Conservation (phyloP, 2,113 vertebrate species). For the Halichoeres trimaculatus region DNA sequence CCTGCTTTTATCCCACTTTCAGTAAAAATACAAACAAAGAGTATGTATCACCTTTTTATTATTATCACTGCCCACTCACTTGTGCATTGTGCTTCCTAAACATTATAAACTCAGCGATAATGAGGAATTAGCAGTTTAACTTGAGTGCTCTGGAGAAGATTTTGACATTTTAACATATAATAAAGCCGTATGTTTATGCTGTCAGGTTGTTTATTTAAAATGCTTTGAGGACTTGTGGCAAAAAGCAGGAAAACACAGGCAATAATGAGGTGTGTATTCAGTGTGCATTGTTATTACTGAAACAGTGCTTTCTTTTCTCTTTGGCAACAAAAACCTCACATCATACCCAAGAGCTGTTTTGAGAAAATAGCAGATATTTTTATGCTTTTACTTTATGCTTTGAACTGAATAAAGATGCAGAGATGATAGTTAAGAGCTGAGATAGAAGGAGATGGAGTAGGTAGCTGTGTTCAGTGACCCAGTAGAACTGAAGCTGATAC, state of each 20-base stretch:
- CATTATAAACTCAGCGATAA: not conserved
- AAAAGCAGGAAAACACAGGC: not conserved
- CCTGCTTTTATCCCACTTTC: too few relatives aligned
- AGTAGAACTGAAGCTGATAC: constrained; percentile 5
- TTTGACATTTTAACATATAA: not conserved
- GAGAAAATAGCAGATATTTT: constrained; percentile 33
- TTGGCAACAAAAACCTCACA: constrained; percentile 15
- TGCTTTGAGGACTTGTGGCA: constrained; percentile 11
- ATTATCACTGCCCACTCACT: too few relatives aligned
- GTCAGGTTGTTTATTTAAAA: not conserved
- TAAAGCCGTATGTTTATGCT: not conserved
- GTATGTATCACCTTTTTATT: too few relatives aligned
- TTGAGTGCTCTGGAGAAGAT: not conserved
- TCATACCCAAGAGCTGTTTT: constrained; percentile 25
- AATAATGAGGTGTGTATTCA: constrained; percentile 9
- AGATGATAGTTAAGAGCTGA: constrained; percentile 10
- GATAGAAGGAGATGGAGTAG: constrained; percentile 5
- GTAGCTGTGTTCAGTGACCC: constrained; percentile 11
- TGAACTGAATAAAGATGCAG: constrained; percentile 9
- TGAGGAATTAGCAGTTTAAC: not conserved
- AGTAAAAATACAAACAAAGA: too few relatives aligned
- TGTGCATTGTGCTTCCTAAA: too few relatives aligned
- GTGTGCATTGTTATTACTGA: not conserved
- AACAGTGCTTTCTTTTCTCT: constrained; percentile 1
- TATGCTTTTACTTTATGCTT: constrained; percentile 31